Conservation (phyloP, 1,140 invertebrate species). For the Laodelphax striatellus region DNA sequence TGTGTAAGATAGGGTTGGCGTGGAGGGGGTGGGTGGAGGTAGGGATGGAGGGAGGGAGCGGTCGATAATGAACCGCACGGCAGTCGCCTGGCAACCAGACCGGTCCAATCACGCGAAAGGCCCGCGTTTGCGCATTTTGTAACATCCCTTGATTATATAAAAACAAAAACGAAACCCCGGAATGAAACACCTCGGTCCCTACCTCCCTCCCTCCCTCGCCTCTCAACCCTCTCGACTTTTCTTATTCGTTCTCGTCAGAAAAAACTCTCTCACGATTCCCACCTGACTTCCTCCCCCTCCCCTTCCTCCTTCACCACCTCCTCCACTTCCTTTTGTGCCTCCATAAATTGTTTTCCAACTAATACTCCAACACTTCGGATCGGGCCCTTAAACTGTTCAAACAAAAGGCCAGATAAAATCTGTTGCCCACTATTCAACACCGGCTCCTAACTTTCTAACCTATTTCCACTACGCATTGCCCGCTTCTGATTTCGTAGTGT, state of each 20-base stretch:
- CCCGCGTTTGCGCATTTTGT: slow-evolving; percentile 6
- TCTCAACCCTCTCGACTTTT: neutral
- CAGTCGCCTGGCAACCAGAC: slow-evolving; percentile 8
- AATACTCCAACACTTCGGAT: too few species aligned
- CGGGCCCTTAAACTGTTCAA: too few species aligned
- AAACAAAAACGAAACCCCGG: slow-evolving; percentile 6
- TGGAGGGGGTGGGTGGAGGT: too few species aligned
- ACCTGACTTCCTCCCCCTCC: neutral
- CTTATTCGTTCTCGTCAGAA: neutral
- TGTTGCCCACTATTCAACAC: too few species aligned
- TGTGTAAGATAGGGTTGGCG: too few species aligned
- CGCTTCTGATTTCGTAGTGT: too few species aligned
- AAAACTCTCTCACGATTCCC: neutral
- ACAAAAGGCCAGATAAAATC: too few species aligned
- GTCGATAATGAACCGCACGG: slow-evolving; percentile 12
- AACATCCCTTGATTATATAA: neutral
- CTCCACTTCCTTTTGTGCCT: too few species aligned
- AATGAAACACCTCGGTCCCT: neutral
- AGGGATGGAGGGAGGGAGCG: neutral
- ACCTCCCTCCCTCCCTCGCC: neutral
- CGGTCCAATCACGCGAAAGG: slow-evolving; percentile 8
- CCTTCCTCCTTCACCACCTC: too few species aligned
- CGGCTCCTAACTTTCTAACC: too few species aligned
- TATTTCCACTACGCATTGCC: too few species aligned
- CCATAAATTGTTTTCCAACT: too few species aligned